phyloP scores from a whole-genome alignment of 1,140 invertebrate species.

The Reticulitermes speratus region DNA sequence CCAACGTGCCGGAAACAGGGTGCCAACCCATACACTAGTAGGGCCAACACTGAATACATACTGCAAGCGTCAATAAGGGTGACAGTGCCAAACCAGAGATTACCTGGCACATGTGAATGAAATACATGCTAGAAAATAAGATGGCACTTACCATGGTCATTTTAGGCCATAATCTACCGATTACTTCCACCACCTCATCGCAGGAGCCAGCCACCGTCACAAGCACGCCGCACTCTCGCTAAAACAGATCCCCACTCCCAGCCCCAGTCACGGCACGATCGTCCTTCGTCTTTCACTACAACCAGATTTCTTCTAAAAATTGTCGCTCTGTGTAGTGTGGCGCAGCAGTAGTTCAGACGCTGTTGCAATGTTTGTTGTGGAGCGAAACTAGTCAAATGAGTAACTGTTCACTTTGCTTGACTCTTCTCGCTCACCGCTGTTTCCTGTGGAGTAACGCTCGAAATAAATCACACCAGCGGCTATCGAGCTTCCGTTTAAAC shows the following conservation, averaged over 20 bases:
- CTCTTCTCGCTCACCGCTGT: background rate
- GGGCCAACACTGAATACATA: conserved; percentile 22
- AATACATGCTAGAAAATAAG: conserved; percentile 12
- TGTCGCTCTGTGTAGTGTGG: conserved; percentile 32
- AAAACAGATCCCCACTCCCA: conserved; percentile 18
- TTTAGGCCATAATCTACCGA: conserved; percentile 34
- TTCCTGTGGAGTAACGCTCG: background rate
- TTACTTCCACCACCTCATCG: conserved; percentile 34
- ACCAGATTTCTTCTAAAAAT: conserved; percentile 34
- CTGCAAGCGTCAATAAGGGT: conserved; percentile 28
- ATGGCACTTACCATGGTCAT: conserved; percentile 35
- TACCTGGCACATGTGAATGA: background rate
- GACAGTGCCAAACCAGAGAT: conserved; percentile 19
- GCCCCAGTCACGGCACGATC: conserved; percentile 7
- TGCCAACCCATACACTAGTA: conserved; percentile 30
- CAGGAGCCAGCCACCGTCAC: conserved; percentile 28
- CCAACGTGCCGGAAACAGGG: conserved; percentile 23
- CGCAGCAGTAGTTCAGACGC: conserved; percentile 30
- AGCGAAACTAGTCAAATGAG: conserved; percentile 33
- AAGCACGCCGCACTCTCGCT: conserved; percentile 28
- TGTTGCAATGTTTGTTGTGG: conserved; percentile 36
- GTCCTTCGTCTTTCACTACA: conserved; percentile 32
- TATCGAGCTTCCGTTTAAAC: background rate
- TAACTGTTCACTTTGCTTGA: conserved; percentile 23
- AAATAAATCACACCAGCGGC: background rate